phyloP scores from a whole-genome alignment of 2,888 invertebrate species.

The Slavum lentiscoides region DNA sequence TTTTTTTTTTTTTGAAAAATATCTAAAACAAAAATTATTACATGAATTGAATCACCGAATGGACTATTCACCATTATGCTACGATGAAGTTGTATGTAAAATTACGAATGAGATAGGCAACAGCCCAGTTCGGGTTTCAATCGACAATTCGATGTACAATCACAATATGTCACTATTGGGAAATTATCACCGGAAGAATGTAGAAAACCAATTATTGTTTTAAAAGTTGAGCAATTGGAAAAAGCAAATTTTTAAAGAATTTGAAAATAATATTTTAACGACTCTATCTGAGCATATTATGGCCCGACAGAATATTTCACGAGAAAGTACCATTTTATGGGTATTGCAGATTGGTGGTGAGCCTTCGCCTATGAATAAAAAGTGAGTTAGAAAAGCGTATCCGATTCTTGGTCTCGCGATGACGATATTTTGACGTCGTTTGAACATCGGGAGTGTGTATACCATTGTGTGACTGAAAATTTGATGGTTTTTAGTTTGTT shows the following conservation, averaged over 20 bases:
- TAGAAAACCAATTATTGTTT: conserved; percentile 13
- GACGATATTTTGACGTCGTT: too few species aligned
- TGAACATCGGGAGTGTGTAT: too few species aligned
- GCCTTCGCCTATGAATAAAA: too few species aligned
- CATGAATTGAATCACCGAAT: not conserved
- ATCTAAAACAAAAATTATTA: conserved; percentile 16
- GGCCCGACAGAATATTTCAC: not conserved
- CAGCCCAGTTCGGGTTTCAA: conserved; percentile 1
- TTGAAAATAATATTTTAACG: not conserved
- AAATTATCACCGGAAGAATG: not conserved
- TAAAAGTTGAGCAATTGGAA: conserved; percentile 1
- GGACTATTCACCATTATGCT: conserved; percentile 3
- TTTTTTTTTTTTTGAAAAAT: conserved; percentile 27
- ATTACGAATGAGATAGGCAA: conserved; percentile 16
- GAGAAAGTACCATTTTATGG: not conserved
- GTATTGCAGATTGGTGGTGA: too few species aligned
- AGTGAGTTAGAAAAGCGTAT: too few species aligned
- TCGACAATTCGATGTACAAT: not conserved
- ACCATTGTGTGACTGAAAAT: too few species aligned
- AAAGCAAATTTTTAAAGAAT: not conserved
- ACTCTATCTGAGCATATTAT: not conserved
- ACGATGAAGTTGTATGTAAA: conserved; percentile 12
- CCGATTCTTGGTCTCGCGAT: too few species aligned
- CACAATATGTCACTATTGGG: conserved; percentile 6
- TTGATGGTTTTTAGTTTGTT: too few species aligned